Evolutionary conservation across 2,888 invertebrate species (phyloP), one percentile per base, ranked within the genome.

Genomic region (Callimorpha dominula): DNA sequence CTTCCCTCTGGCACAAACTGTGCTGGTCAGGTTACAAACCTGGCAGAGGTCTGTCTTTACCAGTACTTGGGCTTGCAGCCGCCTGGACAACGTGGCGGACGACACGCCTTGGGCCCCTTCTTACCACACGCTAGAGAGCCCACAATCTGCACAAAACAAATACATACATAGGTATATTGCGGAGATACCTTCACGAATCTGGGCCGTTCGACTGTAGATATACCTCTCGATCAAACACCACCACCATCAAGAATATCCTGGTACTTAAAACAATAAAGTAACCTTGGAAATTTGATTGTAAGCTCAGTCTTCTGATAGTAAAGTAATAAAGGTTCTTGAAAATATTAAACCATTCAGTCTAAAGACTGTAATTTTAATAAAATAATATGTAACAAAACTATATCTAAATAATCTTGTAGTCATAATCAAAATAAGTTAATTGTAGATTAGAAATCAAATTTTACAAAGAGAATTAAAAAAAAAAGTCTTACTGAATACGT

Each of bases 41-140:
- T 17, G 68, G 68, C 40, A 43, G 8, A 57, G 2, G 14, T 12
- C 43, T n/a, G 12, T 11, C 5, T 11, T 91, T 88, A 94, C 93
- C 93, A 94, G 86, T 94, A 94, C 79, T 90, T 91, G 72, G 95
- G 95, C 83, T 90, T 94, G 88, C 95, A 95, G 76, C 95, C 95
- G 70, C 95, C 95, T 49, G 95, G 95, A 78, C 95, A 95, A 81
- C 93, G 93, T 71, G 95, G 95, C 40, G 95, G 95, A 0, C 92
- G 90, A 71, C 95, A 95, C 78, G 89, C n/a, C n/a, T 63, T 70
- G 0, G 87, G 72, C 79, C 89, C 91, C 72, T 89, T 92, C 70
- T 83, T 88, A 75, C 87, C 88, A 78, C 93, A 94, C 70, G 92
- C 94, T 65, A 93, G 78, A 12, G 91, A 88, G 70, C 92, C 87